These are phyloP conservation scores for Priocnemis perturbator DNA, from an alignment of 2,888 invertebrate genomes.

Conservation along the genomic window DNA sequence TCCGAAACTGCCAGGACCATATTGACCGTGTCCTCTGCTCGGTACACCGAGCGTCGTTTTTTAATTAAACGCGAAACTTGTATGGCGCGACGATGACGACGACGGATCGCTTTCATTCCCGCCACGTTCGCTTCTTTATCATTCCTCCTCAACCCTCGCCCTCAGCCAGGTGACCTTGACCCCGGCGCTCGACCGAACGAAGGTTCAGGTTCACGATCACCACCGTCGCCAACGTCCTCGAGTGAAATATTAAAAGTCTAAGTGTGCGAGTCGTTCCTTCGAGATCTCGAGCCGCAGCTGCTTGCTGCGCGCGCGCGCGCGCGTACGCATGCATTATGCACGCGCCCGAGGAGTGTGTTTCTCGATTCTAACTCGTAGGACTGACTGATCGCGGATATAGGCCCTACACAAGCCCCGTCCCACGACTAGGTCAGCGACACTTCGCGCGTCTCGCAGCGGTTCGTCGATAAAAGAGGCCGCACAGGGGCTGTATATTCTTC, in stretches of 20 bases:
- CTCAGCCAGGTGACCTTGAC: background rate
- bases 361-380: too few relatives aligned
- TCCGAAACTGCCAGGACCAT: slow-evolving; percentile 58
- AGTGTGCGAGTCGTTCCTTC: slow-evolving; percentile 44
- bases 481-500: too few relatives aligned
- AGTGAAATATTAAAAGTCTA: slow-evolving; percentile 56
- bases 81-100: slow-evolving; percentile 8
- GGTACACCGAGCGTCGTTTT: slow-evolving; percentile 10
- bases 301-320: too few relatives aligned
- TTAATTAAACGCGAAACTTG: slow-evolving; percentile 7
- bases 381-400: too few relatives aligned
- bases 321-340: too few relatives aligned
- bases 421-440: too few relatives aligned
- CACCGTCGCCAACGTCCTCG: slow-evolving; percentile 46
- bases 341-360: too few relatives aligned
- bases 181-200: too few relatives aligned
- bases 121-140: background rate
- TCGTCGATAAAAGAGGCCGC: too few relatives aligned
- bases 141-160: background rate
- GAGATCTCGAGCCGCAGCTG: slow-evolving; percentile 27
- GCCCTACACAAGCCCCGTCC: too few relatives aligned
- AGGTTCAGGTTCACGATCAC: background rate
- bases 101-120: too few relatives aligned
- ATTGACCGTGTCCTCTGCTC: slow-evolving; percentile 61
- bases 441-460: too few relatives aligned